Evolutionary conservation across 2,113 vertebrate species (phyloP), one percentile per base, ranked within the genome.

Genomic region (Corapipo altera): DNA sequence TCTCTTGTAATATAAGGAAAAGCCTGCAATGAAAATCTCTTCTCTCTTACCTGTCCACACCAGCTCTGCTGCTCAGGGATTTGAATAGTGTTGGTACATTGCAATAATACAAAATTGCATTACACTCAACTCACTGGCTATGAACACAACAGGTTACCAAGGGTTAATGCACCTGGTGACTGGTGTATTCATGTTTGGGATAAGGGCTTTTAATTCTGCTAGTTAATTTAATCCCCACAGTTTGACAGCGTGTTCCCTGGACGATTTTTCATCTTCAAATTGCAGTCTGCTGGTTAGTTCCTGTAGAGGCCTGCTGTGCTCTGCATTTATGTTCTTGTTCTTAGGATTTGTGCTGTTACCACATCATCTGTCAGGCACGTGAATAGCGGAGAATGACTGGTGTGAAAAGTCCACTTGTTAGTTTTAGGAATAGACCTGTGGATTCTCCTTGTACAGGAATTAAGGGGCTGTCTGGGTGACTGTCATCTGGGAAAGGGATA

Each of bases 241-340:
- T 93, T 91, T 71, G 77, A 77, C 76, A 87, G 51, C 0, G 0
- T 82, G 58, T 92, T 89, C 61, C 90, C 79, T 85, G 85, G 73
- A 69, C 82, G 54, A 11, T 93, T 92, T 94, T 96, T 96, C 86
- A 93, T 94, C 67, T 89, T 89, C 62, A 74, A 26, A 80, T 88
- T 94, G 65, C 75, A 75, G 74, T 92, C 78, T 94, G 58, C 43
- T 89, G 85, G 84, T 91, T 93, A 74, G 86, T 37, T 91, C 72
- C 80, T 95, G 82, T 84, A 48, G 85, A 78, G 76, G 65, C 85
- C 74, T 94, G 77, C 95, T 94, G 93, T 72, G 73, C 52, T 89
- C 84, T 91, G 80, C 74, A 64, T 87, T 93, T 91, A 51, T 48
- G 26, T 51, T 92, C 79, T 46, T 76, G 86, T 94, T 95, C 58